A percentile compares a stretch with the other conserved stretches of the same genome.
Conservation (phyloP, 2,888 invertebrate genomes). For the Galerucella calmariensis region DNA sequence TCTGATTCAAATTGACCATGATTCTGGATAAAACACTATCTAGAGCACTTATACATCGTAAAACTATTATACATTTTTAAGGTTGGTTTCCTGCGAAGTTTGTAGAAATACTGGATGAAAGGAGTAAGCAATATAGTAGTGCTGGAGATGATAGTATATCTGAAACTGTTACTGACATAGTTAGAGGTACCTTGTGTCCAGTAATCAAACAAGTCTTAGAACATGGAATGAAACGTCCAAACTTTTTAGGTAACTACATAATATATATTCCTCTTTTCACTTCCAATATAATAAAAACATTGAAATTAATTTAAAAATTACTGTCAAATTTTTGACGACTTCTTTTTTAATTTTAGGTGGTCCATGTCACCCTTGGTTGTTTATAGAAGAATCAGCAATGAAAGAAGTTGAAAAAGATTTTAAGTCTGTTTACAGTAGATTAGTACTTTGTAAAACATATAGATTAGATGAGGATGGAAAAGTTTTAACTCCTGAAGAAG, state of each 20-base stretch:
- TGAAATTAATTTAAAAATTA: not conserved
- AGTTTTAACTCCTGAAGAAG: constrained; percentile 97
- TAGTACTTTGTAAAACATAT: constrained; percentile 98
- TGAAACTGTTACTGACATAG: constrained; percentile 96
- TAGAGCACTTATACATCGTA: no score
- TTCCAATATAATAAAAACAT: not conserved
- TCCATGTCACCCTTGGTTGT: constrained; percentile 98
- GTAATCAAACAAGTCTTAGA: constrained; percentile 93
- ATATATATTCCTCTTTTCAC: no score
- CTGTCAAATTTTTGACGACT: no score
- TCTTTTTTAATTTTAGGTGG: constrained; percentile 70
- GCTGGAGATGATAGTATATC: constrained; percentile 98
- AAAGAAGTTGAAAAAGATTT: constrained; percentile 98
- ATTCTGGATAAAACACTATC: no score
- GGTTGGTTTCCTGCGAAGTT: constrained; percentile 98
- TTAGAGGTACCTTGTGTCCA: constrained; percentile 92
- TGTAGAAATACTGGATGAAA: constrained; percentile 94
- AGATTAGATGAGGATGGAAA: constrained; percentile 98
- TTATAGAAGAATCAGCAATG: constrained; percentile 97
- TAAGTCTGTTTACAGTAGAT: constrained; percentile 95
- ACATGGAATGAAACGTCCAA: constrained; percentile 93
- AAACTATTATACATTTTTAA: constrained; percentile 47
- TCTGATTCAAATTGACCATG: no score
- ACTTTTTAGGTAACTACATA: constrained; percentile 77
- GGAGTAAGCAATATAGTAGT: constrained; percentile 89